Evolutionary conservation across 2,113 vertebrate species (phyloP).

Genomic region (Puma concolor): DNA sequence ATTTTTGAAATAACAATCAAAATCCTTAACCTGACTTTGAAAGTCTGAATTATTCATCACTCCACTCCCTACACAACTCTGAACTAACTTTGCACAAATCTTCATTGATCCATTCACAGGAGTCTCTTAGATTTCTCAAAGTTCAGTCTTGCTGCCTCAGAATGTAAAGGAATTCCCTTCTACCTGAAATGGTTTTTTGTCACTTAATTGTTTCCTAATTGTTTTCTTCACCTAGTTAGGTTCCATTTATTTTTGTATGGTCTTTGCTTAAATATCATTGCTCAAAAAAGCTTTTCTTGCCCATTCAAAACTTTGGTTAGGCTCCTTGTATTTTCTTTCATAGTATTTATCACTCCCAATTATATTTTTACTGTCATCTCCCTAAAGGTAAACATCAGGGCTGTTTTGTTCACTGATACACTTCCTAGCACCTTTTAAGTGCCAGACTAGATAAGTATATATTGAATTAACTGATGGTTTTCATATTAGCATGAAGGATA

Average conservation of each 20-base stretch:
- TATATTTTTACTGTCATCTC: neutral
- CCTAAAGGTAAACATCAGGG: neutral
- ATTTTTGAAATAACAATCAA: neutral
- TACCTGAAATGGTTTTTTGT: neutral
- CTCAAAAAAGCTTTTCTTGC: neutral
- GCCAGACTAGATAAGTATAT: neutral
- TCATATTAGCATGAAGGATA: neutral
- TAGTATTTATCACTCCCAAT: neutral
- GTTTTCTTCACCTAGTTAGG: neutral
- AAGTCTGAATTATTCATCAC: neutral
- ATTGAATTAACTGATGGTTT: neutral
- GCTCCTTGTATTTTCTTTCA: neutral
- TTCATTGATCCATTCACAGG: neutral
- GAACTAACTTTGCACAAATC: neutral
- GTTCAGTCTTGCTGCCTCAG: neutral
- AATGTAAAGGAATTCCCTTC: neutral
- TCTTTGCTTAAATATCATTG: neutral
- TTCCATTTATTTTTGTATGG: neutral
- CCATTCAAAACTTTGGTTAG: neutral
- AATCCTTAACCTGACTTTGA: neutral
- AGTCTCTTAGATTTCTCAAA: neutral
- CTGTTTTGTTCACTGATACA: neutral
- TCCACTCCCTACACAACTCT: neutral
- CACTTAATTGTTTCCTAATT: neutral
- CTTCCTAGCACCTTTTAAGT: neutral